Conservation (phyloP, 1,140 invertebrate species). For the Cataglyphis hispanica region DNA sequence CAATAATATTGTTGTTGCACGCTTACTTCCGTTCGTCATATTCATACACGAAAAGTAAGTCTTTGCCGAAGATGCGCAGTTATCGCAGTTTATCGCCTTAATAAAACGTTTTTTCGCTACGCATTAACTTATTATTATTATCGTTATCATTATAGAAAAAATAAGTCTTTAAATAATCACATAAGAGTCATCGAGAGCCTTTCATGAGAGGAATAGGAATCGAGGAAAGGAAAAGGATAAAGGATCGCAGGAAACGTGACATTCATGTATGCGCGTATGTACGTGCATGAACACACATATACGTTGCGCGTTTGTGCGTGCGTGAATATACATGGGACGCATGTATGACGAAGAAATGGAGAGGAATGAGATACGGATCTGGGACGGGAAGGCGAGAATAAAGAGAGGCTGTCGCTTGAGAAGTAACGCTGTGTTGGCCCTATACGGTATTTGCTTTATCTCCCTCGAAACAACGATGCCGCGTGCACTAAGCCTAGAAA, state of each 20-base stretch:
- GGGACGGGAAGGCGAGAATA: background rate
- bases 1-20: slow-evolving; percentile 70
- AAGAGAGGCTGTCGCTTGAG: slow-evolving; percentile 49
- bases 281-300: background rate
- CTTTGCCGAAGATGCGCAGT: slow-evolving; percentile 76
- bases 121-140: slow-evolving; percentile 82
- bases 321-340: slow-evolving; percentile 35
- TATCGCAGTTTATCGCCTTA: slow-evolving; percentile 78
- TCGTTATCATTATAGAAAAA: slow-evolving; percentile 85
- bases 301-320: background rate
- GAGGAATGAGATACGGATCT: background rate
- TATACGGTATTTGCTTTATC: slow-evolving; percentile 64
- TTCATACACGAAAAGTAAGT: slow-evolving; percentile 69
- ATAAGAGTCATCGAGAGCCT: slow-evolving; percentile 84
- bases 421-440: slow-evolving; percentile 65
- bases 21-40: slow-evolving; percentile 74
- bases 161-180: slow-evolving; percentile 87
- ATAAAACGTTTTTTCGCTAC: slow-evolving; percentile 82
- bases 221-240: background rate
- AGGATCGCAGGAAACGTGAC: slow-evolving; percentile 18
- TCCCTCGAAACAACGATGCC: slow-evolving; percentile 60
- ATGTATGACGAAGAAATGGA: slow-evolving; percentile 26
- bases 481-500: slow-evolving; percentile 71
- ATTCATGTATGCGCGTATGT: slow-evolving; percentile 59
- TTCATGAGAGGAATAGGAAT: slow-evolving; percentile 41